Conservation (phyloP, 2,888 invertebrate species). For the Meta bourneti region DNA sequence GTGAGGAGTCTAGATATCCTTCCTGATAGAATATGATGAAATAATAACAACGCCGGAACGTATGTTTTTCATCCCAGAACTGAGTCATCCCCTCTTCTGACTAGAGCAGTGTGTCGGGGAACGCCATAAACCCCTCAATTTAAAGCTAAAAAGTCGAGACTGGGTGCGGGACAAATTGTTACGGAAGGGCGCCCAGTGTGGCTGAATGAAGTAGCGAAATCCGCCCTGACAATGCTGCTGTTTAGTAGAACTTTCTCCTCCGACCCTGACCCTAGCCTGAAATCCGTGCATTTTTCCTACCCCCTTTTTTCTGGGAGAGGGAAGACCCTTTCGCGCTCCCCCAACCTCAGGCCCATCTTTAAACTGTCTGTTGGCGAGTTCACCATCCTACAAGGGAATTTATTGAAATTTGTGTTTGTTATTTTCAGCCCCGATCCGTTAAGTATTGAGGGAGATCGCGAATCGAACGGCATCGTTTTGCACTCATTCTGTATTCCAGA, state of each 20-base stretch:
- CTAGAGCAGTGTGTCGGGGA: constrained; percentile 45
- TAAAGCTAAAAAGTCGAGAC: constrained; percentile 17
- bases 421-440: neutral
- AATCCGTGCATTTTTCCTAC: constrained; percentile 6
- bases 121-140: constrained; percentile 45
- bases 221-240: constrained; percentile 42
- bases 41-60: constrained; percentile 28
- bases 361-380: constrained; percentile 59
- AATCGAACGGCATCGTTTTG: no score
- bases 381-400: constrained; percentile 10
- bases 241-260: constrained; percentile 52
- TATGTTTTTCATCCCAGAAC: constrained; percentile 30
- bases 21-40: constrained; percentile 40
- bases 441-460: no score
- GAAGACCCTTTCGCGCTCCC: constrained; percentile 50
- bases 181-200: constrained; percentile 36
- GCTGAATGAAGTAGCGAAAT: constrained; percentile 35
- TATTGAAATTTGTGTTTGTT: constrained; percentile 14
- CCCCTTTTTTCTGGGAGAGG: constrained; percentile 35
- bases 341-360: constrained; percentile 32
- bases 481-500: no score
- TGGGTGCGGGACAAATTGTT: constrained; percentile 42
- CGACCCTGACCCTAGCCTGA: constrained; percentile 65
- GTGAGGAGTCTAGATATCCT: constrained; percentile 24
- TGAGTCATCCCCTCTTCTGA: constrained; percentile 36